A percentile compares a stretch with the other conserved stretches of the same genome.
Conservation (phyloP, 2,113 vertebrate species). For the Sus scrofa region DNA sequence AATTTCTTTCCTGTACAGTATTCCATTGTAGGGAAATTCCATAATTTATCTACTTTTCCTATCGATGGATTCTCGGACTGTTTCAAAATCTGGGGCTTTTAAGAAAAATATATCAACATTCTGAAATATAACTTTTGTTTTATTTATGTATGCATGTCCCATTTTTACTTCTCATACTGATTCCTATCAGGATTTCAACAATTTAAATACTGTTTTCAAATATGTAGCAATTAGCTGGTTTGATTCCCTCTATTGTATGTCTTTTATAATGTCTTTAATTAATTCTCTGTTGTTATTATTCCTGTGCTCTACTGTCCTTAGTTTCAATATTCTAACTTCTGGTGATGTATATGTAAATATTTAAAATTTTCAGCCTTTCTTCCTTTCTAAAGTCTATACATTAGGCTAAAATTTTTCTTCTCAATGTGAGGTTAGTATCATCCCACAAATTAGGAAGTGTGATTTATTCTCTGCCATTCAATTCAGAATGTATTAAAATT, state of each 20-base stretch:
- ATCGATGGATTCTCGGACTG: background rate
- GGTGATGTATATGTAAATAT: background rate
- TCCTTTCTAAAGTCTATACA: background rate
- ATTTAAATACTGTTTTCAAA: background rate
- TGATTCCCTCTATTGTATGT: background rate
- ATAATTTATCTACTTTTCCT: background rate
- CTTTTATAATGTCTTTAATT: background rate
- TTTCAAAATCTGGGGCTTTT: background rate
- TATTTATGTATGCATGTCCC: background rate
- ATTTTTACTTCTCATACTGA: background rate
- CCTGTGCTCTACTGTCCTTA: background rate
- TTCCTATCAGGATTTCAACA: background rate
- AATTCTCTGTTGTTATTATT: background rate
- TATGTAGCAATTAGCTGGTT: background rate
- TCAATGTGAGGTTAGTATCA: background rate
- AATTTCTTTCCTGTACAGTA: background rate
- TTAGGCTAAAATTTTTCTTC: background rate
- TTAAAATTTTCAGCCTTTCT: background rate
- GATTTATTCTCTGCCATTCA: background rate
- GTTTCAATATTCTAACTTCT: background rate
- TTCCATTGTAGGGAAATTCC: background rate
- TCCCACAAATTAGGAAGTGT: background rate
- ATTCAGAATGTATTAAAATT: background rate
- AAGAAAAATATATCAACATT: background rate
- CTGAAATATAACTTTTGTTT: background rate